Evolutionary conservation across 2,797 vertebrate genomes (phyloP), one percentile per base, ranked within the genome.

Genomic region (Sternotherus odoratus): DNA sequence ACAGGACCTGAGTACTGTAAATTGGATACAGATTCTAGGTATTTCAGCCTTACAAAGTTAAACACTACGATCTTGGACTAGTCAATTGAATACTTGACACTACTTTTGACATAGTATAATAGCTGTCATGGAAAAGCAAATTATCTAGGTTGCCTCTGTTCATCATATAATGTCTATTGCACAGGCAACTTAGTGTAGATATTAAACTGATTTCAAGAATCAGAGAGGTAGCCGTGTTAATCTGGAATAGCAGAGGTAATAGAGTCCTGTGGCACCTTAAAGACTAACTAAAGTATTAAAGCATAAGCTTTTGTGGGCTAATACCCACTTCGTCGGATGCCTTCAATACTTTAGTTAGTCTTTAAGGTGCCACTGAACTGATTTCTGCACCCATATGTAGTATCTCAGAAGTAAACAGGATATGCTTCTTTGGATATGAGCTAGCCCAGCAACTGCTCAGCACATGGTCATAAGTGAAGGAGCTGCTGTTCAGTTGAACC

Each of bases 21-120:
- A 90, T 24, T 86, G 54, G 23, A 11, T 77, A 33, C 1, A 1
- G 83, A 12, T 48, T 89, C 72, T 4, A 12, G 51, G n/a, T 85
- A 39, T 95, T 93, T 86, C 81, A 36, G 69, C 77, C 89, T 84
- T 57, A 2, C 24, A 4, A 89, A 53, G 10, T 79, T 93, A 86
- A 89, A 83, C 15, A 21, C 26, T 56, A 8, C 50, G 85, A 85
- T 85, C 49, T 69, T 90, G 85, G 72, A 0, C 69, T 13, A 19
- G 72, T 95, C 87, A 82, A 11, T 28, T 79, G 28, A 87, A 75
- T 91, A 72, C 2, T 75, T 82, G 51, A n/a, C 56, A 2, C 21
- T 85, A 66, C 90, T 88, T 95, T 51, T 66, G 66, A 46, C 30
- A 80, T 77, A 86, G 80, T 63, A 51, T 5, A 0, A 50, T 57